Base-by-base conservation (phyloP, 2,888 invertebrate species). In the Meganola albula region DNA sequence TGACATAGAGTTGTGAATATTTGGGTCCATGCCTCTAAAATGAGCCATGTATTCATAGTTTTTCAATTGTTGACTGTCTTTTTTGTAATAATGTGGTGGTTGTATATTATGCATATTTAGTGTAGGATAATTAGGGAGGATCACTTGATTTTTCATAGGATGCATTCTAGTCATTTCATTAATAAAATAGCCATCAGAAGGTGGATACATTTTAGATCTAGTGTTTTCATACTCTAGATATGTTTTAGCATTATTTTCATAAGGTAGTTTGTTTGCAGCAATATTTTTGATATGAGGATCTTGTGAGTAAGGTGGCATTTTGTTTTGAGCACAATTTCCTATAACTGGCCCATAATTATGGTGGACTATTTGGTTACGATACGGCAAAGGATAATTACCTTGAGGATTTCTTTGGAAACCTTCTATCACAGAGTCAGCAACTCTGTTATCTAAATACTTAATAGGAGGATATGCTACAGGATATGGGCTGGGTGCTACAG, bases 391-490 rank as follows among this genome's bases (percentile, higher is more conserved):
- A 46, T 62, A 74, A 55, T 68, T 72, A 32, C 56, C 44, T 58
- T 69, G 77, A 46, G 64, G 73, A 44, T 60, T 73, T 55, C 83
- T 74, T 60, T 75, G 80, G 56, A 74, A 83, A 16, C 71, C 65
- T 44, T 85, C 84, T 42, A 73, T 50, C 37, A 63, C 49, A 40
- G 76, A 58, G 20, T 83, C 82, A 48, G 69, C 44, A 40, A 72
- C 58, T 55, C 82, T 62, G 39, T 62, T 74, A 31, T 84, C 84
- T 35, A 79, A 38, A 58, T 80, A 83, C 51, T 84, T 83, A 8
- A 75, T 52, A 14, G 75, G 74, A 18, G 75, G 64, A 56, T 78
- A 82, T 12, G 71, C 44, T 31, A n/a, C n/a, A n/a, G 75, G 51
- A 55, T 77, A 82, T 14, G 71, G 63, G 37, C 78, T 77, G 34